phyloP scores from a whole-genome alignment of 2,113 vertebrate species.

The Macquaria ambigua region DNA sequence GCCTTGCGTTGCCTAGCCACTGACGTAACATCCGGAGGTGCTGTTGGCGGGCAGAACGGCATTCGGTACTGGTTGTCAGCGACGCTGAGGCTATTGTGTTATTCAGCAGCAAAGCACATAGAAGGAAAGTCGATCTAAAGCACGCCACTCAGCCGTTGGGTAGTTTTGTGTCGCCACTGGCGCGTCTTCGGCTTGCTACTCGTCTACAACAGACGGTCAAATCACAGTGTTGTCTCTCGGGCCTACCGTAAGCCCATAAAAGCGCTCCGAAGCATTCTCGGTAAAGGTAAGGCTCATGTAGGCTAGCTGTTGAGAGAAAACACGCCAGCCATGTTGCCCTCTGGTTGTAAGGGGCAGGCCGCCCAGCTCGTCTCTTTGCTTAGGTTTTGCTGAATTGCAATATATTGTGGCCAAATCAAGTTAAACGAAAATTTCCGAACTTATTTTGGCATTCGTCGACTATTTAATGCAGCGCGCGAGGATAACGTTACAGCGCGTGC shows the following conservation, averaged over 20 bases:
- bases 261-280: conserved; percentile 48
- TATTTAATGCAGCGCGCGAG: background rate
- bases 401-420: fast-evolving
- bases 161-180: background rate
- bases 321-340: conserved; percentile 70
- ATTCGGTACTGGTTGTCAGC: conserved; percentile 58
- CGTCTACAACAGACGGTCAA: background rate
- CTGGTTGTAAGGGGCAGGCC: conserved; percentile 6
- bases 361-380: background rate
- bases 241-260: conserved; percentile 26
- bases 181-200: background rate
- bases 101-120: conserved; percentile 7
- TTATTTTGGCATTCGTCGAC: background rate
- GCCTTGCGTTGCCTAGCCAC: no score
- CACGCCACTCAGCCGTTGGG: background rate
- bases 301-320: conserved; percentile 28
- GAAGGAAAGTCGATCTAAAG: background rate
- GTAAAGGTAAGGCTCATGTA: conserved; percentile 68
- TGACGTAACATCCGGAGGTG: conserved; percentile 67
- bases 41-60: conserved; percentile 83
- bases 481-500: background rate
- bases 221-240: conserved; percentile 4
- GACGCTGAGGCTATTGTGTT: conserved; percentile 66
- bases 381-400: background rate
- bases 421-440: background rate